Percentiles rank a stretch among this genome's conserved stretches.
phyloP scores from a whole-genome alignment of 2,888 invertebrate species.

The Neoascia interrupta region DNA sequence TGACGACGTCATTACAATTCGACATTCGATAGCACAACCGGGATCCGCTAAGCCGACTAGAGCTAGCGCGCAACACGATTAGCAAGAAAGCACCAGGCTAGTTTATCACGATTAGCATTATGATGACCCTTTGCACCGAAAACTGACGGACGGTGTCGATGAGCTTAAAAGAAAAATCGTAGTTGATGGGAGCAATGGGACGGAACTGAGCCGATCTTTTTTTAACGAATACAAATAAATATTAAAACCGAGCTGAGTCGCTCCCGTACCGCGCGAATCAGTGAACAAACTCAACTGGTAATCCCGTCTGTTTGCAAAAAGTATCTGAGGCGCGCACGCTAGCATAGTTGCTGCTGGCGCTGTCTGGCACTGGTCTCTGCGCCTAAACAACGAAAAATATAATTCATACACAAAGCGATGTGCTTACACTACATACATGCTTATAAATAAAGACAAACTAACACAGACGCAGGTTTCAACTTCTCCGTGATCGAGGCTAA shows the following conservation, averaged over 20 bases:
- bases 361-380: constrained; percentile 6
- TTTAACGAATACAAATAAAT: not conserved
- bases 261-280: constrained; percentile 54
- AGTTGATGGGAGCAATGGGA: no score
- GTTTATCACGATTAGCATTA: constrained; percentile 21
- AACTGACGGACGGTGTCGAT: no score
- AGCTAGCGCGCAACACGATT: constrained; percentile 4
- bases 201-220: no score
- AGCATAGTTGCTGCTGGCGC: constrained; percentile 2
- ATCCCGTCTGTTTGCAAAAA: constrained; percentile 59
- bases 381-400: no score
- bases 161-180: no score
- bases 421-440: no score
- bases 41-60: constrained; percentile 2
- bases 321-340: constrained; percentile 49
- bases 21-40: constrained; percentile 8
- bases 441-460: constrained; percentile 23
- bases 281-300: constrained; percentile 59
- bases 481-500: constrained; percentile 43
- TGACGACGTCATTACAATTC: constrained; percentile 18
- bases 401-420: no score
- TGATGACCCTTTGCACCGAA: constrained; percentile 35
- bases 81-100: not conserved
- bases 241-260: constrained; percentile 33
- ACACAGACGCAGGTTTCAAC: constrained; percentile 43